phyloP scores from a whole-genome alignment of 1,140 invertebrate species.

The Seison nebaliae region DNA sequence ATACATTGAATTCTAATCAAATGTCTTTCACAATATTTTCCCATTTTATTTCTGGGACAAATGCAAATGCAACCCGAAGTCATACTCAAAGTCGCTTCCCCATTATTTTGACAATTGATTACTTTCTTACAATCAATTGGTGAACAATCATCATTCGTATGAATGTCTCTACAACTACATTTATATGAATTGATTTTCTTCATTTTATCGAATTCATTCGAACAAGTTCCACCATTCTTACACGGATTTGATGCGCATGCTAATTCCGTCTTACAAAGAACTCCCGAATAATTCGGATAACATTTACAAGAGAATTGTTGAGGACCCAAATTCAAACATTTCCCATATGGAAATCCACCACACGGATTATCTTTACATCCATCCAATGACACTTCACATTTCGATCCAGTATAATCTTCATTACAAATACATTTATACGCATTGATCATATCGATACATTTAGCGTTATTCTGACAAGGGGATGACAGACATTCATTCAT shows the following conservation, averaged over 20 bases:
- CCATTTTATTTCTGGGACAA: conserved; percentile 74
- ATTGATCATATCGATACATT: conserved; percentile 18
- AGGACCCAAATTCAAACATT: no score
- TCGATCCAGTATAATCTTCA: conserved; percentile 6
- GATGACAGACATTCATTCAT: conserved; percentile 16
- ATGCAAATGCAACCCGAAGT: no score
- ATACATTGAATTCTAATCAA: no score
- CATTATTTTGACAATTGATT: no score
- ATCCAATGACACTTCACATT: conserved; percentile 7
- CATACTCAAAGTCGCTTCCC: no score
- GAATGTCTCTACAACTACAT: conserved; percentile 43
- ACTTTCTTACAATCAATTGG: no score
- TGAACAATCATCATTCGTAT: no score
- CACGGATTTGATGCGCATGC: conserved; percentile 15
- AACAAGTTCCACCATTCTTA: conserved; percentile 17
- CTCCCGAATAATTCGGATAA: conserved; percentile 9
- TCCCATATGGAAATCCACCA: no score
- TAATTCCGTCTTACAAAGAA: conserved; percentile 2
- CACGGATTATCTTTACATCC: conserved; percentile 15
- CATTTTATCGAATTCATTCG: neutral
- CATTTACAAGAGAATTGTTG: no score
- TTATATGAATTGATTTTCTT: conserved; percentile 1
- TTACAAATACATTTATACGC: conserved; percentile 15
- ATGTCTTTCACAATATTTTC: conserved; percentile 50
- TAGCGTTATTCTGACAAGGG: conserved; percentile 18